Percentiles rank a stretch among this genome's conserved stretches.
Conservation (phyloP, 1,140 invertebrate genomes). For the Drosophila eugracilis region DNA sequence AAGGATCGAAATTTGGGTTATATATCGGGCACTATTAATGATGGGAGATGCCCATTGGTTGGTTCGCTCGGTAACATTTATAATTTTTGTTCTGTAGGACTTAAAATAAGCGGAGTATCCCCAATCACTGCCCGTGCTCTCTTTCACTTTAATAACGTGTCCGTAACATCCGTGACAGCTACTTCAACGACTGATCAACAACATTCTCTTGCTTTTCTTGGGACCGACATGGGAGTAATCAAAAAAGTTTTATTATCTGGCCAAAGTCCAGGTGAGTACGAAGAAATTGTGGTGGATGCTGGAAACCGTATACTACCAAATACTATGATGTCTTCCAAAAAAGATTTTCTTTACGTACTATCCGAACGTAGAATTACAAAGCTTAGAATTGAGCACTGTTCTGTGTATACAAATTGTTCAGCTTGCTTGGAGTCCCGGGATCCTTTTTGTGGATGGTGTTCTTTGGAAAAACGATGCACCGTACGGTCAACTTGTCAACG, state of each 20-base stretch:
- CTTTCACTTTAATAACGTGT: constrained; percentile 91
- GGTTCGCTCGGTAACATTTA: constrained; percentile 95
- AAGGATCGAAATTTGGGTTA: constrained; percentile 96
- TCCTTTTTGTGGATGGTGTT: constrained; percentile 99
- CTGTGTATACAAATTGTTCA: constrained; percentile 94
- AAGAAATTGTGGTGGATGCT: constrained; percentile 90
- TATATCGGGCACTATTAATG: constrained; percentile 95
- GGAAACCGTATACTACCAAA: constrained; percentile 92
- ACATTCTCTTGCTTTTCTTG: constrained; percentile 96
- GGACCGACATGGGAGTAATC: constrained; percentile 91
- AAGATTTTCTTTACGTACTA: constrained; percentile 90
- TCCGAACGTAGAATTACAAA: constrained; percentile 93
- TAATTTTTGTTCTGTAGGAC: constrained; percentile 95
- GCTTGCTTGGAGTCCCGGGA: constrained; percentile 96
- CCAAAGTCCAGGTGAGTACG: constrained; percentile 90
- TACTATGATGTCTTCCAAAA: constrained; percentile 91
- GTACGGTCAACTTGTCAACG: constrained; percentile 95
- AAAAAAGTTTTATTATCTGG: constrained; percentile 92
- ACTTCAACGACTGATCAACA: constrained; percentile 90
- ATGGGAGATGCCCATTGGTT: constrained; percentile 94
- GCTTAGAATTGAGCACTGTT: constrained; percentile 96
- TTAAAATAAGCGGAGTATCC: constrained; percentile 95
- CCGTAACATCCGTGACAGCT: constrained; percentile 92
- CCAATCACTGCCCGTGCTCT: constrained; percentile 91
- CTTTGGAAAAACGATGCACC: constrained; percentile 96